phyloP scores from a whole-genome alignment of 2,113 vertebrate species.

The Lagopus muta region DNA sequence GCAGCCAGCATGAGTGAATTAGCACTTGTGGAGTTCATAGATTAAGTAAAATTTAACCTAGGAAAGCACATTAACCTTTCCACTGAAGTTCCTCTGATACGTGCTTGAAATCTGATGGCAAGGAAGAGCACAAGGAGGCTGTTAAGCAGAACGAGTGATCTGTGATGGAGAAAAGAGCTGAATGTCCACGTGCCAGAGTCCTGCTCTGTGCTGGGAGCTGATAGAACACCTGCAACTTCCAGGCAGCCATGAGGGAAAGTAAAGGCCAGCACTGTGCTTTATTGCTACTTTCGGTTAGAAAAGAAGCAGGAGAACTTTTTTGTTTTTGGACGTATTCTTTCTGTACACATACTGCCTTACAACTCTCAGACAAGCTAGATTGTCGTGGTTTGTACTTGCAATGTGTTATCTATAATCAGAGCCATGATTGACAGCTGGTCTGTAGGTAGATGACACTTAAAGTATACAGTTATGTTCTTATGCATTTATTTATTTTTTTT shows the following conservation, averaged over 20 bases:
- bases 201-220: background rate
- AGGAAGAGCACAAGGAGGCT: background rate
- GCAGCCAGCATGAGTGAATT: background rate
- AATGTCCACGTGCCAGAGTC: background rate
- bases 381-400: background rate
- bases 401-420: background rate
- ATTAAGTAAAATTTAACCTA: background rate
- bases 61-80: background rate
- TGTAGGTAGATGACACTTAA: background rate
- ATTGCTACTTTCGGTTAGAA: background rate
- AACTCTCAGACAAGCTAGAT: background rate
- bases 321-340: background rate
- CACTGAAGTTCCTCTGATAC: rapidly evolving
- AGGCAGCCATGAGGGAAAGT: too few species aligned
- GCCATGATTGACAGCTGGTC: background rate
- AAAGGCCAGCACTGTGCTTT: background rate
- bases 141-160: rapidly evolving
- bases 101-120: background rate
- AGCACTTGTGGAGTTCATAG: rapidly evolving
- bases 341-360: background rate
- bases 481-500: background rate
- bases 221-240: background rate
- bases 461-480: background rate
- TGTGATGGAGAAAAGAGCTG: background rate
- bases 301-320: background rate